Evolutionary conservation across 1,140 invertebrate species (phyloP).

Genomic region (Tetramorium simillimum): DNA sequence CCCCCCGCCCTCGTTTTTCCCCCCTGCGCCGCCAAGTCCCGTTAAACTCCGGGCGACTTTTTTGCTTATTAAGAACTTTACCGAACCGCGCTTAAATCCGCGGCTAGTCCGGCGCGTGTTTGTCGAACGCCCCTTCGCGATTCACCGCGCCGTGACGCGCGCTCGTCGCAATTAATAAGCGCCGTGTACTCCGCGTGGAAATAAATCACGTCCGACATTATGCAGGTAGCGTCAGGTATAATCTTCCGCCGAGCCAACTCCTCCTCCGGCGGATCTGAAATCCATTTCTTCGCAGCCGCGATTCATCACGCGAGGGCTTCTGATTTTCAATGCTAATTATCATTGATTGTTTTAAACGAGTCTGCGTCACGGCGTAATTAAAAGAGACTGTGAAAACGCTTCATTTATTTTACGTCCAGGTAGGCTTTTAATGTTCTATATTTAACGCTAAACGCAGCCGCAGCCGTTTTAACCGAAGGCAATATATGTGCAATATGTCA

Average conservation of each 20-base stretch:
- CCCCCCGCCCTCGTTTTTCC: not conserved
- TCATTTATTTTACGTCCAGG: not conserved
- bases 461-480: not conserved
- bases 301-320: constrained; percentile 1
- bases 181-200: not conserved
- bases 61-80: constrained; percentile 56
- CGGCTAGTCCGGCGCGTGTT: not conserved
- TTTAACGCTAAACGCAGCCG: not conserved
- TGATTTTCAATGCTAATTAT: constrained; percentile 24
- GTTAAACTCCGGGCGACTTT: constrained; percentile 23
- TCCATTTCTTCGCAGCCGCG: not conserved
- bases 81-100: not conserved
- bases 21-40: not conserved
- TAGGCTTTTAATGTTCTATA: not conserved
- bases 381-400: not conserved
- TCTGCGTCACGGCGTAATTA: not conserved
- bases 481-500: not conserved
- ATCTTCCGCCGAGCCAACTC: not conserved
- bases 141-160: constrained; percentile 15
- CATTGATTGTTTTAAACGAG: constrained; percentile 3
- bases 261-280: not conserved
- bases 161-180: constrained; percentile 38
- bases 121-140: not conserved
- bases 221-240: not conserved
- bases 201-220: constrained; percentile 34